Conservation (phyloP, 2,113 vertebrate genomes). For the Hippopotamus amphibius region DNA sequence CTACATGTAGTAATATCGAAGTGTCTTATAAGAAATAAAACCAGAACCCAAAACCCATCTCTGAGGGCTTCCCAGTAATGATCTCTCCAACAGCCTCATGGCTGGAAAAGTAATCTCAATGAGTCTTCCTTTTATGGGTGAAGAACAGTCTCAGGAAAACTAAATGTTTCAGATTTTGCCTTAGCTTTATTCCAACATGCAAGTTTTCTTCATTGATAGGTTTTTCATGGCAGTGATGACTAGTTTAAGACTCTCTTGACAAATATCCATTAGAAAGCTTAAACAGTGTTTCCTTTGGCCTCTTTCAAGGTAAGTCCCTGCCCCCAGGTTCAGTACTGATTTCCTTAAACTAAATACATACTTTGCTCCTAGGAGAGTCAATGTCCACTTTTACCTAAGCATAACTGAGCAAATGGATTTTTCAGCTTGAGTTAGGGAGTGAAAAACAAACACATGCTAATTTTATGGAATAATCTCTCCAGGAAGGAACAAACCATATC, state of each 20-base stretch:
- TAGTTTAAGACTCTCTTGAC: constrained; percentile 43
- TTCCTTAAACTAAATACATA: not conserved
- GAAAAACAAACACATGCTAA: constrained; percentile 56
- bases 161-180: not conserved
- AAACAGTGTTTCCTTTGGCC: not conserved
- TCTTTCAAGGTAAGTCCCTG: not conserved
- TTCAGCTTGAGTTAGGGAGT: not conserved
- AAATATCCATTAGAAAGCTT: not conserved
- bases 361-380: not conserved
- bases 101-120: not conserved
- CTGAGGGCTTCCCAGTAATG: not conserved
- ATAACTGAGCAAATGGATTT: not conserved
- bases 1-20: not conserved
- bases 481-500: constrained; percentile 68
- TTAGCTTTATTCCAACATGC: constrained; percentile 26
- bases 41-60: not conserved
- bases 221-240: not conserved
- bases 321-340: not conserved
- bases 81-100: not conserved
- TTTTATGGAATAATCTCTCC: constrained; percentile 67
- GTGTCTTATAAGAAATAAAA: constrained; percentile 9
- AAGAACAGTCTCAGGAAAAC: not conserved
- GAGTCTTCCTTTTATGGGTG: not conserved
- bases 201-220: not conserved
- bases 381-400: not conserved